Conservation (phyloP, 2,888 invertebrate genomes). For the Taenaris catops region DNA sequence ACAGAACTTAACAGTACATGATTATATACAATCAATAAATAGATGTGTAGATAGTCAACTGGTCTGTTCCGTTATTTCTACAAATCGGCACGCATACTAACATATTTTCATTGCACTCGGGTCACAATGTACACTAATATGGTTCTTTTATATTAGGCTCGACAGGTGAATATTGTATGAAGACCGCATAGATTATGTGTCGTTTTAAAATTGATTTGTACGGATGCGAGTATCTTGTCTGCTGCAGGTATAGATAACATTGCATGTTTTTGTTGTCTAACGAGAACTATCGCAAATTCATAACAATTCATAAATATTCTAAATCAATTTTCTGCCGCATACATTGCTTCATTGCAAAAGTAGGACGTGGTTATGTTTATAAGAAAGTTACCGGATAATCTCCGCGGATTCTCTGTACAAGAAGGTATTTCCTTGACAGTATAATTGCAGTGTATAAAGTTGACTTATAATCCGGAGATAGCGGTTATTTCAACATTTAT, state of each 20-base stretch:
- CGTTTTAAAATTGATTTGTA: conserved; percentile 14
- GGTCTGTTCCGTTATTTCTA: conserved; percentile 68
- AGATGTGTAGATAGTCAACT: conserved; percentile 40
- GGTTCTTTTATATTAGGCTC: conserved; percentile 21
- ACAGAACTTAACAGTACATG: not conserved
- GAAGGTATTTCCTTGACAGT: too few relatives aligned
- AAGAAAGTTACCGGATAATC: too few relatives aligned
- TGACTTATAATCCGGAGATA: too few relatives aligned
- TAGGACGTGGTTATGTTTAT: too few relatives aligned
- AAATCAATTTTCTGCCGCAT: too few relatives aligned
- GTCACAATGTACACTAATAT: conserved; percentile 26
- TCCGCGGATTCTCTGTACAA: too few relatives aligned
- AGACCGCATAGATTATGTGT: conserved; percentile 4
- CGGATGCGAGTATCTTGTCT: conserved; percentile 5
- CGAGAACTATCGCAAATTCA: too few relatives aligned
- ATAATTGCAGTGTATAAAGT: too few relatives aligned
- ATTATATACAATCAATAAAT: conserved; percentile 27
- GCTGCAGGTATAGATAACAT: conserved; percentile 7
- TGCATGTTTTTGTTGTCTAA: conserved; percentile 8
- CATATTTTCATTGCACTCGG: conserved; percentile 30
- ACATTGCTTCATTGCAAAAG: too few relatives aligned
- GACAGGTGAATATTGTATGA: conserved; percentile 24
- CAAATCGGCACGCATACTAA: conserved; percentile 60
- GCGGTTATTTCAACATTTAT: too few relatives aligned
- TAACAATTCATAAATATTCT: too few relatives aligned